Evolutionary conservation across 1,140 invertebrate species (phyloP), one percentile per base, ranked within the genome.

Genomic region (Steinernema feltiae): DNA sequence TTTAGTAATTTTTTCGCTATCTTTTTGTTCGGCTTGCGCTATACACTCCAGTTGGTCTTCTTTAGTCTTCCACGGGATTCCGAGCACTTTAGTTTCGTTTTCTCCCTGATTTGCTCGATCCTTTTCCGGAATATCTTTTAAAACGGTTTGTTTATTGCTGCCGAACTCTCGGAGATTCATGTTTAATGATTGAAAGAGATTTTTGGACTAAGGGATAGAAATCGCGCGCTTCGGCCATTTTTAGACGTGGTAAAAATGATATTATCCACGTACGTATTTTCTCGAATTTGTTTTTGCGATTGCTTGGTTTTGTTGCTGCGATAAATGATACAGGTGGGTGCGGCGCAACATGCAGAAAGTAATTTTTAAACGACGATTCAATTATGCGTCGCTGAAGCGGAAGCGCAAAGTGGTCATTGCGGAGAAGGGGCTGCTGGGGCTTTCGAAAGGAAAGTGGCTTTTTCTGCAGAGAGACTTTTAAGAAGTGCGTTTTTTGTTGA

Each of bases 71-170:
- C 53, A 63, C 24, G 12, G 53, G 24, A 63, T 63, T 27, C 53
- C 53, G 15, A 63, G 53, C 3, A 63, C 24, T 63, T 63, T 1
- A 79, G 73, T 48, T 81, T 79, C 69, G 87, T 63, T 3, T 15
- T 21, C 7, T 63, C 24, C 15, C 24, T 21, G 15, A 7, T 15
- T 15, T 15, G 24, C 24, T 63, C 24, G 53, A n/a, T 63, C 53
- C 7, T 15, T 3, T 3, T 3, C 24, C 24, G 53, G 53, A 27
- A 63, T 63, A 3, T 3, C 3, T 27, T 63, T 27, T 3, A n/a
- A 15, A 3, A 63, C 24, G 7, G 53, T 3, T 27, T 27, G 12
- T 27, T 27, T 3, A 31, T 79, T 78, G 32, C 24, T 41, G 1
- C 63, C 1, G 21, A 24, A 79, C 53, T 75, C 78, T 0, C 78